These are phyloP conservation scores for Trinectes maculatus DNA, from an alignment of 2,113 vertebrate species.

Conservation along the genomic window DNA sequence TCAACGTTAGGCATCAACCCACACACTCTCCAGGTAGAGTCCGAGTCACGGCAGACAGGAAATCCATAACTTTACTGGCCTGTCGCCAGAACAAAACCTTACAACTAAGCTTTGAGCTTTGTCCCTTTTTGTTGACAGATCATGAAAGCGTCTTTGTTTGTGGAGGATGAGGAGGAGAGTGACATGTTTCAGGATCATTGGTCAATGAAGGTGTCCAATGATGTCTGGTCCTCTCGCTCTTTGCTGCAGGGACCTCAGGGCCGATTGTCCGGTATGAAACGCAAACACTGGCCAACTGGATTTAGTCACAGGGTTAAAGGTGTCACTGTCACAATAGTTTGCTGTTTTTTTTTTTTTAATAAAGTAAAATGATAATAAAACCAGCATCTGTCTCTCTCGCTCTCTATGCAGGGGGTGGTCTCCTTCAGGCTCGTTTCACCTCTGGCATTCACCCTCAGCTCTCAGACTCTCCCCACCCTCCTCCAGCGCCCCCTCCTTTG, in stretches of 20 bases:
- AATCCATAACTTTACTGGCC: background rate
- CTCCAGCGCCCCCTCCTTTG: slow-evolving; percentile 13
- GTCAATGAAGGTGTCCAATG: slow-evolving; percentile 75
- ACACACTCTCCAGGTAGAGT: slow-evolving; percentile 90
- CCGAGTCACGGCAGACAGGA: background rate
- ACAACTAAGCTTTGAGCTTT: too few species aligned
- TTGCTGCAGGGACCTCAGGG: slow-evolving; percentile 78
- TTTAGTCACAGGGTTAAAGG: too few species aligned
- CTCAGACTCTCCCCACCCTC: slow-evolving; percentile 59
- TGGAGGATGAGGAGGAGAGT: slow-evolving; percentile 90
- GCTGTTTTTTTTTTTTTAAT: too few species aligned
- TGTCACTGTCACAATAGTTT: too few species aligned
- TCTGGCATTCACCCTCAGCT: slow-evolving; percentile 67
- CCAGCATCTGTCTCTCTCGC: background rate
- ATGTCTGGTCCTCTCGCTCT: slow-evolving; percentile 84
- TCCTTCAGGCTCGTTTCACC: slow-evolving; percentile 87
- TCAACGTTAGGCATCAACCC: slow-evolving; percentile 92
- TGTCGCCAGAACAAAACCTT: rapidly evolving
- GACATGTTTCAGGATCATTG: slow-evolving; percentile 80
- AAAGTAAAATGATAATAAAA: too few species aligned
- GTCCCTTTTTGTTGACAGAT: slow-evolving; percentile 79
- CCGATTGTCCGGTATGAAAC: slow-evolving; percentile 80
- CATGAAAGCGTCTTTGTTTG: slow-evolving; percentile 96
- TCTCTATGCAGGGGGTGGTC: slow-evolving; percentile 79
- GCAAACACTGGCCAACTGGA: background rate